These are phyloP conservation scores for Eupelmus urozonus DNA, from an alignment of 2,888 invertebrate genomes.

Conservation along the genomic window DNA sequence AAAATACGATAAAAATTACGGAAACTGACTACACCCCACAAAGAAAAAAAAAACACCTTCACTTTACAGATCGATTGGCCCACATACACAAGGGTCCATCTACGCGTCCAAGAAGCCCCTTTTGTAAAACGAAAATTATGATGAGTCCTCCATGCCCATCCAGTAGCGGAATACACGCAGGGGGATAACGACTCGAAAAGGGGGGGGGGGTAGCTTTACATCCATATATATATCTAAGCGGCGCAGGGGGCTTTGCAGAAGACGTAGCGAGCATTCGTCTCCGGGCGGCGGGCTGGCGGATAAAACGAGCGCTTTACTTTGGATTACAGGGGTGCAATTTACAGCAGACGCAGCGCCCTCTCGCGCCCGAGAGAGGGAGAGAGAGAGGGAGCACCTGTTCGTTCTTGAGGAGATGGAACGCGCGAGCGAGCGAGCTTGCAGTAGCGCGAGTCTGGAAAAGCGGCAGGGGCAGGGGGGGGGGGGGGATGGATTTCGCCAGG, in stretches of 20 bases:
- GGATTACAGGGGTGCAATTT: slow-evolving; percentile 77
- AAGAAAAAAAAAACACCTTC: too few relatives aligned
- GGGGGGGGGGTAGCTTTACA: background rate
- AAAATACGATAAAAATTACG: background rate
- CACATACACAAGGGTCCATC: too few relatives aligned
- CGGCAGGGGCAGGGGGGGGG: slow-evolving; percentile 22
- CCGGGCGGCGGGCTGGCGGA: slow-evolving; percentile 69
- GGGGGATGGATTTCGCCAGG: slow-evolving; percentile 61
- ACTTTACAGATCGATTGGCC: too few relatives aligned
- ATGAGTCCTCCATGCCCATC: slow-evolving; percentile 4
- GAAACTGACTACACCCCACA: background rate
- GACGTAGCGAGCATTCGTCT: slow-evolving; percentile 76
- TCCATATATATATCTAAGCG: background rate
- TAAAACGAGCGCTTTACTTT: slow-evolving; percentile 77
- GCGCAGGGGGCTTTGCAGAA: slow-evolving; percentile 60
- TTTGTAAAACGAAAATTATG: background rate
- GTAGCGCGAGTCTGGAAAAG: slow-evolving; percentile 28
- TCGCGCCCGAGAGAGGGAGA: too few relatives aligned
- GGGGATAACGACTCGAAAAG: slow-evolving; percentile 9
- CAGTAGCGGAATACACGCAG: background rate
- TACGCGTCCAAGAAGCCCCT: too few relatives aligned
- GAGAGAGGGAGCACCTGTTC: slow-evolving; percentile 72
- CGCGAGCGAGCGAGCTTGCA: slow-evolving; percentile 51
- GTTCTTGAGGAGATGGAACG: slow-evolving; percentile 71
- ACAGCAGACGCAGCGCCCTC: slow-evolving; percentile 76